Conservation (phyloP, 2,113 vertebrate species). For the Erythrolamprus reginae region DNA sequence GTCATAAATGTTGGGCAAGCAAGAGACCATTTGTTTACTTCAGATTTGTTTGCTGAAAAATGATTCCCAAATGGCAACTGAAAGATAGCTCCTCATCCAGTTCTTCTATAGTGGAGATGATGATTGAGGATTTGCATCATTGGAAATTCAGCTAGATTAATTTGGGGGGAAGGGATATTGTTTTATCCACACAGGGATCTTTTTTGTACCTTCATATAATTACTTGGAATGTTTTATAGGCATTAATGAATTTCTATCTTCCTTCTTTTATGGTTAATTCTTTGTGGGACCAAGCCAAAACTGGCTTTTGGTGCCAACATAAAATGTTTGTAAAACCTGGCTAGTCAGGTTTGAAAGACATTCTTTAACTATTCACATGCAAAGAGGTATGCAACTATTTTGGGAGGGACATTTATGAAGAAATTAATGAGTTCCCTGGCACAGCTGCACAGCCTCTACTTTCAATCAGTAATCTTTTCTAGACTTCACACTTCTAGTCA, state of each 20-base stretch:
- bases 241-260: constrained; percentile 53
- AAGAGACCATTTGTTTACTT: constrained; percentile 69
- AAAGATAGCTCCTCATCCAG: constrained; percentile 59
- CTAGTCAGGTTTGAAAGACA: constrained; percentile 27
- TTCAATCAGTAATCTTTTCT: not conserved
- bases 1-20: constrained; percentile 55
- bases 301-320: constrained; percentile 46
- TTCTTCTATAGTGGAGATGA: constrained; percentile 42
- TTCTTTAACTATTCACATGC: constrained; percentile 37
- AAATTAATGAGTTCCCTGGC: not conserved
- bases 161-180: constrained; percentile 56
- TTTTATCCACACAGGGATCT: constrained; percentile 48
- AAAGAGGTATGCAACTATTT: constrained; percentile 32
- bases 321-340: constrained; percentile 48
- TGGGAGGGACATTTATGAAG: constrained; percentile 20
- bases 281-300: constrained; percentile 49
- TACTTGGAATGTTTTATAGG: constrained; percentile 43
- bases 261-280: constrained; percentile 36
- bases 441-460: not conserved
- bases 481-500: not conserved
- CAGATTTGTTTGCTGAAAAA: constrained; percentile 65
- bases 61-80: constrained; percentile 63
- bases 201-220: constrained; percentile 53
- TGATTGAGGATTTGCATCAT: constrained; percentile 53
- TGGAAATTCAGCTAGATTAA: constrained; percentile 63